Evolutionary conservation across 2,888 invertebrate species (phyloP), one percentile per base, ranked within the genome.

Genomic region (Napeogenes inachia): DNA sequence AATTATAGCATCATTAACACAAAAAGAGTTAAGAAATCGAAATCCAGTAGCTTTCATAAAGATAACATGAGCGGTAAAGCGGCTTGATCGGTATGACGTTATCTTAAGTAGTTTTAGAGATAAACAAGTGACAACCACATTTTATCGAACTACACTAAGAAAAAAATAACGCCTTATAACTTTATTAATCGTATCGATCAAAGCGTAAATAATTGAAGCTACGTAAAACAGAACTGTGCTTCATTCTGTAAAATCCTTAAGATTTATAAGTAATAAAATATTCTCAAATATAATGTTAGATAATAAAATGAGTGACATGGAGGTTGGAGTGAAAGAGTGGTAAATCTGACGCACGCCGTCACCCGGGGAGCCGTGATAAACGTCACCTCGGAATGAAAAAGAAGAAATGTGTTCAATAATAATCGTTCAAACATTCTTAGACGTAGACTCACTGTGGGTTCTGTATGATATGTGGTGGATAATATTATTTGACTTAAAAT

Each of bases 351-450:
- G 83, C 82, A 82, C 71, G 74, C 75, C 81, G 76, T 84, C 84
- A 81, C 86, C 83, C 82, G 81, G 85, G 87, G 86, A 85, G 84
- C 75, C 77, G 79, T 85, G 85, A 88, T 89, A 87, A 86, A 89
- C 83, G 88, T 89, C 89, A 86, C 83, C 78, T 82, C 75, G 88
- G 87, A 88, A 89, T 89, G 86, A 84, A 87, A 89, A 87, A 85
- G 80, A 61, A 60, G 80, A 61, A 60, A 78, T 76, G 76, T 80
- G 81, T 80, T 79, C 82, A 82, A 86, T 85, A 85, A 84, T 64
- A 68, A 66, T 68, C 63, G 64, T 60, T 62, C 50, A 57, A 63
- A 57, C 66, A 61, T 56, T 59, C 59, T 55, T 57, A 38, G 60
- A 50, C 54, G 58, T 45, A 56, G 57, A 58, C 54, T 53, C 30